Evolutionary conservation across 2,113 vertebrate genomes (phyloP), one percentile per base, ranked within the genome.

Genomic region (Chinchilla lanigera): DNA sequence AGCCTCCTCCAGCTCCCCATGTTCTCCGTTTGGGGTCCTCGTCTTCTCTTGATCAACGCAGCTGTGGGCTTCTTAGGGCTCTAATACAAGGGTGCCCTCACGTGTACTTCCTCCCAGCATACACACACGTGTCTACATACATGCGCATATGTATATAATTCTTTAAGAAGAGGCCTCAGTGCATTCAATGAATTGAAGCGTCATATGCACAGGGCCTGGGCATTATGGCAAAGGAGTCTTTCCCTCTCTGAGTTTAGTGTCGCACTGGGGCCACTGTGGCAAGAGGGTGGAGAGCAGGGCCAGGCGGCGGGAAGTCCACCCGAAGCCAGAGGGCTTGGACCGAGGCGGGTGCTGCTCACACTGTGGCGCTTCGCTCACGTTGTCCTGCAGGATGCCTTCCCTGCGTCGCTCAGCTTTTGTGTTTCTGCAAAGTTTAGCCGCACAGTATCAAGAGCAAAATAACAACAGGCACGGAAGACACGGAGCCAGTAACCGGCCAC

Each of bases 11-110:
- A 58, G 7, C 6, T 78, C 56, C 47, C 35, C 8, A 4, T 44
- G 16, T 69, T 91, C 88, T 54, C 54, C 47, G 8, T 89, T 44
- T 63, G 75, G n/a, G 83, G 58, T 60, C 85, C 38, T 50, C 41
- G 38, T 50, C 63, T 61, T 47, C 41, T 67, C 20, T 65, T 44
- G 20, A 35, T 63, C 84, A 80, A 63, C 28, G 22, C n/a, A 50
- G 75, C 67, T 85, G 28, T 41, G 80, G 67, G 35, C 91, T 93
- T 67, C 75, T 92, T 96, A 86, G 44, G 35, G 54, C 63, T 92
- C 35, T 69, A 63, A 73, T 54, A 58, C 58, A 93, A 95, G 47
- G 60, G 77, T 65, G 54, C 8, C 54, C 86, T 96, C 24, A 75
- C 82, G 41, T 22, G 78, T 2, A 90, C 38, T 47, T 58, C 50